These are phyloP conservation scores for Tenebrosternarchus preto DNA, from an alignment of 2,113 vertebrate genomes.

Conservation along the genomic window DNA sequence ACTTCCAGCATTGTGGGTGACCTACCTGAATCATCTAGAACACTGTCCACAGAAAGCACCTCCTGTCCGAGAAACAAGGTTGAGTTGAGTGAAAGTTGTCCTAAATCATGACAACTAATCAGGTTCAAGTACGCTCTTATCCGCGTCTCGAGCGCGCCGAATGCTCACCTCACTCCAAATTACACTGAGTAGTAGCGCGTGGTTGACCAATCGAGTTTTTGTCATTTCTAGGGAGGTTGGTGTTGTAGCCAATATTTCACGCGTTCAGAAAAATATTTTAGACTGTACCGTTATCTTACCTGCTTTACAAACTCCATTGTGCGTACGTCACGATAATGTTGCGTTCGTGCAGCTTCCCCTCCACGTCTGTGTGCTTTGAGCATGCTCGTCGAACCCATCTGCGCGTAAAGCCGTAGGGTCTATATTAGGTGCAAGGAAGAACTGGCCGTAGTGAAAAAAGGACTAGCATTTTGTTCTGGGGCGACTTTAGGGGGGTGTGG, in stretches of 20 bases:
- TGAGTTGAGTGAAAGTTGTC: neutral
- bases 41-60: conserved; percentile 8
- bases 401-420: neutral
- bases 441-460: no score
- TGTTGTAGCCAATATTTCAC: neutral
- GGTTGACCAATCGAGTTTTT: no score
- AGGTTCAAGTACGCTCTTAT: neutral
- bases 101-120: conserved; percentile 8
- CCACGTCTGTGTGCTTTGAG: neutral
- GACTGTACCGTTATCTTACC: neutral
- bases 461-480: neutral
- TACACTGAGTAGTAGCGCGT: no score
- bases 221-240: no score
- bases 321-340: no score
- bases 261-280: neutral
- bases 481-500: no score
- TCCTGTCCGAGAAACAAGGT: conserved; percentile 16
- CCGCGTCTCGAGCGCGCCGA: no score
- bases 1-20: neutral
- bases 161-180: no score
- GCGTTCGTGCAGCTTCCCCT: no score
- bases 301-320: neutral
- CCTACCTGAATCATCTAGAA: conserved; percentile 36
- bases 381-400: conserved; percentile 14
- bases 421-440: neutral